Evolutionary conservation across 2,797 vertebrate species (phyloP), one percentile per base, ranked within the genome.

Genomic region (Mormyrops boulengeri): DNA sequence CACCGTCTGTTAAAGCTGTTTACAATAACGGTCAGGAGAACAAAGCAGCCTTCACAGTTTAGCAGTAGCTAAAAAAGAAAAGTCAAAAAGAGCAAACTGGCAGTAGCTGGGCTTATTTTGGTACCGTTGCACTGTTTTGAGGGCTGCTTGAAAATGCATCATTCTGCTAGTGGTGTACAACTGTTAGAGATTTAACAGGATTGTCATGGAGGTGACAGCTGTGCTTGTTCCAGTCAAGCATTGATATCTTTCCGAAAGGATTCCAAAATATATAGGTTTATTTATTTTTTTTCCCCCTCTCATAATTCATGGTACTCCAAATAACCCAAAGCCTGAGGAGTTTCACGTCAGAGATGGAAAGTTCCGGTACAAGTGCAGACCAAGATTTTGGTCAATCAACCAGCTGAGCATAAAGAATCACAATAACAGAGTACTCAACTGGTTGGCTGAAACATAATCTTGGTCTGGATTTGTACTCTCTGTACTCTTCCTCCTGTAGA

Each of bases 1-100:
- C 50, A 87, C 12, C 49, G 26, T 87, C 49, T 53, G 52, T 30
- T 87, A 6, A 62, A 41, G 86, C 86, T 60, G 53, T 87, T 87
- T 87, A 87, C 86, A 87, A 41, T 47, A 52, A 22, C 47, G 77
- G 26, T 14, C 30, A 87, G 53, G 86, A 87, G 86, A 7, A 86
- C 49, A 53, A 86, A 86, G 30, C 5, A 19, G 52, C 11, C 30
- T 26, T 85, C n/a, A 87, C 86, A 17, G 50, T 38, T 34, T 38
- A 55, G 85, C 26, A 12, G 22, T 12, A 86, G 49, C 49, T 12
- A 57, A 60, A 57, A 34, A 57, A 41, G 14, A 60, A 19, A 38
- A 52, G 11, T 8, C 50, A 19, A 38, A n/a, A 87, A 52, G 30
- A 38, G 26, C 17, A 4, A 22, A 19, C 34, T 6, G 11, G 5